These are phyloP conservation scores for Chydorus sphaericus DNA, from an alignment of 2,888 invertebrate genomes.

Conservation along the genomic window DNA sequence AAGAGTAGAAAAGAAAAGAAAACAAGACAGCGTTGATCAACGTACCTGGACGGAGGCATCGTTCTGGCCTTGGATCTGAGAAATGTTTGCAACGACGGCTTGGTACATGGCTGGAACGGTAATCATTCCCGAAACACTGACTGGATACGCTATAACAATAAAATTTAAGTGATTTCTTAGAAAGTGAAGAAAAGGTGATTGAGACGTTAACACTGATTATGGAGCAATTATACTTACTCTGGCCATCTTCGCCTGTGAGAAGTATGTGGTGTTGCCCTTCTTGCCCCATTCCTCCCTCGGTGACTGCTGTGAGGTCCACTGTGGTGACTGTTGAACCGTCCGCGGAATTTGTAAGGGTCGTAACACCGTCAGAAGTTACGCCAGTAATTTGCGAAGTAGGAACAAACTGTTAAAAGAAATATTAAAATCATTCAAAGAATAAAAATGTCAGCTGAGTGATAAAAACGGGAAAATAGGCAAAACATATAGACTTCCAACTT, in stretches of 20 bases:
- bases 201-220: not conserved
- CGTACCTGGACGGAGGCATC: constrained; percentile 15
- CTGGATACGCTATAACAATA: constrained; percentile 48
- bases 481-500: too few species aligned
- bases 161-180: not conserved
- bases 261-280: constrained; percentile 72
- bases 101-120: constrained; percentile 95
- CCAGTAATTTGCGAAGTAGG: constrained; percentile 12
- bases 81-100: constrained; percentile 83
- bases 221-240: constrained; percentile 43
- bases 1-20: not conserved
- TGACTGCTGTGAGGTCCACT: constrained; percentile 72
- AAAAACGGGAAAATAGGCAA: too few species aligned
- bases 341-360: constrained; percentile 11
- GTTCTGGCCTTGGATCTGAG: constrained; percentile 43
- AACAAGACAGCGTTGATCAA: not conserved
- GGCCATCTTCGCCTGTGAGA: constrained; percentile 86
- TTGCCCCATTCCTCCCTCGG: constrained; percentile 79
- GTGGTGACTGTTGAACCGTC: constrained; percentile 43
- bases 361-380: constrained; percentile 9
- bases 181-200: not conserved
- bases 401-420: constrained; percentile 12
- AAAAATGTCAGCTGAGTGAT: too few species aligned
- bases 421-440: too few species aligned
- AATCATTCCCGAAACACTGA: constrained; percentile 82